A percentile compares a stretch with the other conserved stretches of the same genome.
Conservation (phyloP, 2,888 invertebrate genomes). For the Acronicta alni region DNA sequence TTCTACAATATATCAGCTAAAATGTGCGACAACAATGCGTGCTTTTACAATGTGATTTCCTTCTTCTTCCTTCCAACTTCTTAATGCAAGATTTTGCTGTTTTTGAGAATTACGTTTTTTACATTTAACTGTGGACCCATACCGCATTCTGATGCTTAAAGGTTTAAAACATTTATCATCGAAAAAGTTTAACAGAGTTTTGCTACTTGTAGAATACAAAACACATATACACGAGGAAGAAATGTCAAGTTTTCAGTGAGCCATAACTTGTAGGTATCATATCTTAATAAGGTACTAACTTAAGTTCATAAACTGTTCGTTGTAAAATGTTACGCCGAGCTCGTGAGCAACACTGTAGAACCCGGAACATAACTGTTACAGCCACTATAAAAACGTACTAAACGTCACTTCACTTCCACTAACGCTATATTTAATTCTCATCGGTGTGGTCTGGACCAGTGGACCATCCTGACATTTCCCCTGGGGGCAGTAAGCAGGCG, state of each 20-base stretch:
- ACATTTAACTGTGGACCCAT: too few relatives aligned
- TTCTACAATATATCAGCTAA: too few relatives aligned
- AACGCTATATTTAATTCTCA: conserved; percentile 28
- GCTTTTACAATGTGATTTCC: too few relatives aligned
- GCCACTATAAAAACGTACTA: conserved; percentile 32
- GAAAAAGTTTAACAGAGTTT: too few relatives aligned
- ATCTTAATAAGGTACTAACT: conserved; percentile 49
- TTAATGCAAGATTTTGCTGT: too few relatives aligned
- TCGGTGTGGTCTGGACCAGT: conserved; percentile 27
- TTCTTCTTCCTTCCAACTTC: too few relatives aligned
- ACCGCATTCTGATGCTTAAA: too few relatives aligned
- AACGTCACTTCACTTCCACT: conserved; percentile 32
- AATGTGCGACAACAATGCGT: too few relatives aligned
- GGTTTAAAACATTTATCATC: too few relatives aligned
- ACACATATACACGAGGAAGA: not conserved
- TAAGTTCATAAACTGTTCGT: conserved; percentile 43
- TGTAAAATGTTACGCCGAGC: conserved; percentile 37
- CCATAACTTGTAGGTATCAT: conserved; percentile 37
- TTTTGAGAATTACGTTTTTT: too few relatives aligned
- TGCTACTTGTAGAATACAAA: not conserved
- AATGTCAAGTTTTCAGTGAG: conserved; percentile 3
- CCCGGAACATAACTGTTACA: conserved; percentile 24
- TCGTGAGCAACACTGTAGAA: conserved; percentile 40
- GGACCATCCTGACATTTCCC: conserved; percentile 23
- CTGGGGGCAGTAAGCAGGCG: not conserved